Percentiles rank a stretch among this genome's conserved stretches.
These are phyloP conservation scores for Oreortyx pictus DNA, from an alignment of 2,797 vertebrate species.

Conservation along the genomic window DNA sequence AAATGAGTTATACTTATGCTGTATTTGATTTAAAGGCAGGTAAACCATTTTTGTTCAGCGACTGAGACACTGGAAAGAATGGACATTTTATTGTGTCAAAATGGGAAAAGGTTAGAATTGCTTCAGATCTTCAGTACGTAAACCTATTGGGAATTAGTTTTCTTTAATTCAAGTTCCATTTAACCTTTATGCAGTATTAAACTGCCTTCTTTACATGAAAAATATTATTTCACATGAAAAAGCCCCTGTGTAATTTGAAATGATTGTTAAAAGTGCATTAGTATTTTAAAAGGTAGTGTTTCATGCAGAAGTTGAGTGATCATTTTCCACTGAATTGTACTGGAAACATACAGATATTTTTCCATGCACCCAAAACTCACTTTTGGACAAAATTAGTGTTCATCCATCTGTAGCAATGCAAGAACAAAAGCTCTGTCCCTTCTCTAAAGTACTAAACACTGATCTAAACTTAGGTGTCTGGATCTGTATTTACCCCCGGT, in stretches of 20 bases:
- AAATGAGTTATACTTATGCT: neutral
- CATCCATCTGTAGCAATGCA: neutral
- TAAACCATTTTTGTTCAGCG: neutral
- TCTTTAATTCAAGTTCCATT: neutral
- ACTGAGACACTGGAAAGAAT: neutral
- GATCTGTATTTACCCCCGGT: conserved; percentile 5
- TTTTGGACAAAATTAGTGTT: neutral
- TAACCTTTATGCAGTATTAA: neutral
- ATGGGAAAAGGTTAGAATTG: rapidly evolving
- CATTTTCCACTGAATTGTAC: neutral
- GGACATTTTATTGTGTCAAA: neutral
- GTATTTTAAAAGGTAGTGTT: neutral
- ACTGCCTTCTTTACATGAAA: neutral
- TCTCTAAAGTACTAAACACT: neutral
- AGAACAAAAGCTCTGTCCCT: neutral
- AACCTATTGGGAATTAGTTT: neutral
- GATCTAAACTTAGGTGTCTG: conserved; percentile 33
- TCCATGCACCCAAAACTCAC: neutral
- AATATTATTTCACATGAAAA: neutral
- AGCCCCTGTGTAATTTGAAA: neutral
- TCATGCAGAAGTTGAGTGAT: neutral
- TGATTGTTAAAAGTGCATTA: rapidly evolving
- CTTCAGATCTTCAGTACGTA: neutral
- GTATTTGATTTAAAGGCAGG: neutral
- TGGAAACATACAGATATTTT: neutral